Conservation (phyloP, 2,888 invertebrate species). For the Sisyra terminalis region DNA sequence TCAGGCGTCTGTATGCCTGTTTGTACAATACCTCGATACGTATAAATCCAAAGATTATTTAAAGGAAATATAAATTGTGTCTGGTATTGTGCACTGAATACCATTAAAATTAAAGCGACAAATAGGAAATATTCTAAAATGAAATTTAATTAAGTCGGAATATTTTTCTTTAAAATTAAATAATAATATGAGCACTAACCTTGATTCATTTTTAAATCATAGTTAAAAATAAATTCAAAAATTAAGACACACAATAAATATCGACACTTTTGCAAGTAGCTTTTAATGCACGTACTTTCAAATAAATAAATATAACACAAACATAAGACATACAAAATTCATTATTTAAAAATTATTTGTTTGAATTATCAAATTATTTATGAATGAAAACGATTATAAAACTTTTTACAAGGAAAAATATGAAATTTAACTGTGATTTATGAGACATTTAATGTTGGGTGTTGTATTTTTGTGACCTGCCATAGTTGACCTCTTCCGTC, state of each 20-base stretch:
- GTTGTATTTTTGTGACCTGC: too few relatives aligned
- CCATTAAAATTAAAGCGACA: background rate
- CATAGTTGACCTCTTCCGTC: too few relatives aligned
- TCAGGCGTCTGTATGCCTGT: constrained; percentile 9
- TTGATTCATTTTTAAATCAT: background rate
- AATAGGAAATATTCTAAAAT: background rate
- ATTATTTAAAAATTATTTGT: too few relatives aligned
- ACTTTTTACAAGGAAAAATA: too few relatives aligned
- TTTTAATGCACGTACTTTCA: background rate
- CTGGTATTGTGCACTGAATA: too few relatives aligned
- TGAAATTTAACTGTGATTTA: too few relatives aligned
- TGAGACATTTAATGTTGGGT: too few relatives aligned
- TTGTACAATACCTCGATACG: constrained; percentile 8
- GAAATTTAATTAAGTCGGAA: background rate
- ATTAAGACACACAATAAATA: background rate
- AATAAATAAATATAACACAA: too few relatives aligned
- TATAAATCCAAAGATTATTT: constrained; percentile 9
- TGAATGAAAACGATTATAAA: too few relatives aligned
- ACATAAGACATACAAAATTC: too few relatives aligned
- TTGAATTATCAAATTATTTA: too few relatives aligned
- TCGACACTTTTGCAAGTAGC: background rate
- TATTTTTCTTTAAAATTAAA: background rate
- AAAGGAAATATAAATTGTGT: constrained; percentile 8
- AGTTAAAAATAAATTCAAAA: background rate
- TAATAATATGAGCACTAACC: background rate